A percentile compares a stretch with the other conserved stretches of the same genome.
Conservation (phyloP, 2,113 vertebrate genomes). For the Osmerus mordax region DNA sequence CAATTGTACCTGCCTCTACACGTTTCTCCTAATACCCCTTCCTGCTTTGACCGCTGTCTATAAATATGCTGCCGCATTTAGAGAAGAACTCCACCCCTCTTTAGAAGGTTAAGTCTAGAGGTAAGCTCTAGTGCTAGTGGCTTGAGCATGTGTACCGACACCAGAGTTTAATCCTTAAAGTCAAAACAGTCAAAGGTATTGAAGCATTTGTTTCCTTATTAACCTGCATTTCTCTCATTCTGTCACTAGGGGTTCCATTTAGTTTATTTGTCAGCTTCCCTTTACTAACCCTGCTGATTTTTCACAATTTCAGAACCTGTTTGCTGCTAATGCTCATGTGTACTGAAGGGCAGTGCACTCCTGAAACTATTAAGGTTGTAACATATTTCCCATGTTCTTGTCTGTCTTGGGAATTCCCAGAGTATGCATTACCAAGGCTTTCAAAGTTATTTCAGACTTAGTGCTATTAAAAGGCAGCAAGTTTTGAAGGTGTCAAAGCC, state of each 20-base stretch:
- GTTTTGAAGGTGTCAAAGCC: slow-evolving; percentile 9
- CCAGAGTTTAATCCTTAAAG: slow-evolving; percentile 64
- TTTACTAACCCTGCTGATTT: not conserved
- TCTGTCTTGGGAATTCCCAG: not conserved
- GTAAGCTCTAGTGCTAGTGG: slow-evolving; percentile 56
- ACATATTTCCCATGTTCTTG: not conserved
- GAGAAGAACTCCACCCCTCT: slow-evolving; percentile 44
- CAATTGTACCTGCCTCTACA: slow-evolving; percentile 28
- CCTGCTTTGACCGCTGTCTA: slow-evolving; percentile 28
- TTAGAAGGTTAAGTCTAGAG: slow-evolving; percentile 48
- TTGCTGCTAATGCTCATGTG: not conserved
- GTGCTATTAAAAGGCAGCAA: slow-evolving; percentile 31
- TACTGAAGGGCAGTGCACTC: not conserved
- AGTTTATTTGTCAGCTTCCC: not conserved
- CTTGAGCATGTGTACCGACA: slow-evolving; percentile 49
- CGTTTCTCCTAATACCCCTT: slow-evolving; percentile 26
- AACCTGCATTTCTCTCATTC: slow-evolving; percentile 22
- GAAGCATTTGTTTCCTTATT: slow-evolving; percentile 26
- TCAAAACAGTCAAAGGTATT: slow-evolving; percentile 55
- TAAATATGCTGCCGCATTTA: slow-evolving; percentile 54
- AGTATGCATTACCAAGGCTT: not conserved
- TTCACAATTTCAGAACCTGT: not conserved
- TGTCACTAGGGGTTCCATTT: slow-evolving; percentile 14
- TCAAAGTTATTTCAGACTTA: not conserved
- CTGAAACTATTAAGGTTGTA: not conserved